Evolutionary conservation across 2,888 invertebrate genomes (phyloP), one percentile per base, ranked within the genome.

Genomic region (Patella pellucida): DNA sequence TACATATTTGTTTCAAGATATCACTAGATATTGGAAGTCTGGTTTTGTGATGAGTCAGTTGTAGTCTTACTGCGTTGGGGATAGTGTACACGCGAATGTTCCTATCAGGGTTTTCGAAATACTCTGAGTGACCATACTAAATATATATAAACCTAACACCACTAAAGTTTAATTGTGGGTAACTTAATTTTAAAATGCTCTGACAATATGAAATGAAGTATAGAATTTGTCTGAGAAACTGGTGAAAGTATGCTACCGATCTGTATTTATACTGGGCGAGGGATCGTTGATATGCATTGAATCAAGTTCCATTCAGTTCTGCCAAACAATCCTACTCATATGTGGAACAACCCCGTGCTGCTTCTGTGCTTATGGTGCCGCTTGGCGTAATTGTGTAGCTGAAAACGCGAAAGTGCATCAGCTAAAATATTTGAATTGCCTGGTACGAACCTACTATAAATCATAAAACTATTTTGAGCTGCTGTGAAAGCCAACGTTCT

Each of bases 351-450:
- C 23, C 12, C 15, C 62, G 16, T 16, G 62, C n/a, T 62, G 62
- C 50, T 31, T 15, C 9, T 71, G 51, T 15, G 76, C 74, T 14
- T 56, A 7, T 23, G 78, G n/a, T n/a, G n/a, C n/a, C n/a, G n/a
- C 52, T 27, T 12, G 52, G 16, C 75, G 56, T 52, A 78, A 78
- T 52, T 50, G 19, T 70, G 9, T 12, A 78, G 67, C 72, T 78
- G 74, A 2, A 76, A 75, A 69, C 76, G 78, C 69, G 76, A 78
- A 7, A 79, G 67, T 69, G 62, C 19, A 54, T 75, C 77, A 71
- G 75, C 74, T 31, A 75, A 52, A 15, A 16, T 4, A 50, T 77
- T 77, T 9, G 68, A 0, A 51, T 54, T 69, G 19, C 74, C 75
- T 11, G 72, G 74, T 7, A 74, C 27, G 72, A 75, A 69, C 67